These are phyloP conservation scores for Umimayanthus chanpuru DNA, from an alignment of 92 coral and sea anemone genomes.

Conservation along the genomic window DNA sequence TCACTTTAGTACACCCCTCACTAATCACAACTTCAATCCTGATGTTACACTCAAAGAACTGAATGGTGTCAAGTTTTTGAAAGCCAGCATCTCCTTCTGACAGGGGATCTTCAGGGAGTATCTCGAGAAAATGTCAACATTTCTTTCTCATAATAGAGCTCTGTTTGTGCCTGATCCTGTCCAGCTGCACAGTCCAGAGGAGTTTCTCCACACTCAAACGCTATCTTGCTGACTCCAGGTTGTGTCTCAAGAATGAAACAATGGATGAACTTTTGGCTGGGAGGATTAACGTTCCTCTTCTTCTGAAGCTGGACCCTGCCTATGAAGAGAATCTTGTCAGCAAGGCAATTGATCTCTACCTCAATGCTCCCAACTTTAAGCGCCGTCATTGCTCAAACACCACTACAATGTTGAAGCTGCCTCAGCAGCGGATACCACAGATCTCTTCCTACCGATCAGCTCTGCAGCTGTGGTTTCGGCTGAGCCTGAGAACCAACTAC, in stretches of 20 bases:
- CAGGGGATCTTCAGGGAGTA: conserved; percentile 35
- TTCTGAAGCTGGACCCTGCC: conserved; percentile 50
- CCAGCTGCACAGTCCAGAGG: conserved; percentile 53
- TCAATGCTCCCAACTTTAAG: conserved; percentile 46
- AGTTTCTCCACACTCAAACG: conserved; percentile 48
- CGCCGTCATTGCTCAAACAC: conserved; percentile 40
- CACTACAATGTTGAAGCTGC: conserved; percentile 40
- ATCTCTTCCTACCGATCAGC: too few species aligned
- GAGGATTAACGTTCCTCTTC: conserved; percentile 44
- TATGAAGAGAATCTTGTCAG: conserved; percentile 52
- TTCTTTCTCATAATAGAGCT: conserved; percentile 47
- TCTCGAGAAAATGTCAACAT: conserved; percentile 43
- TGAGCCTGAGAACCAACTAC: conserved; percentile 8
- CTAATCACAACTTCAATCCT: too few species aligned
- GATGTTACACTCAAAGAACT: too few species aligned
- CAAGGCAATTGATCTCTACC: conserved; percentile 54
- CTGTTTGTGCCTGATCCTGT: too few species aligned
- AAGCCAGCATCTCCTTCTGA: neutral
- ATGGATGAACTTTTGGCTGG: conserved; percentile 43
- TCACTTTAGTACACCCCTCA: too few species aligned
- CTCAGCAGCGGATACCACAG: too few species aligned
- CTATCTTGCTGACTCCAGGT: conserved; percentile 52
- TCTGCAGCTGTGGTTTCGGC: conserved; percentile 48
- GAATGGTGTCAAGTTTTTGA: too few species aligned
- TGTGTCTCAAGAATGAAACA: conserved; percentile 29